These are phyloP conservation scores for Apamea anceps DNA, from an alignment of 2,888 invertebrate genomes.

Conservation along the genomic window DNA sequence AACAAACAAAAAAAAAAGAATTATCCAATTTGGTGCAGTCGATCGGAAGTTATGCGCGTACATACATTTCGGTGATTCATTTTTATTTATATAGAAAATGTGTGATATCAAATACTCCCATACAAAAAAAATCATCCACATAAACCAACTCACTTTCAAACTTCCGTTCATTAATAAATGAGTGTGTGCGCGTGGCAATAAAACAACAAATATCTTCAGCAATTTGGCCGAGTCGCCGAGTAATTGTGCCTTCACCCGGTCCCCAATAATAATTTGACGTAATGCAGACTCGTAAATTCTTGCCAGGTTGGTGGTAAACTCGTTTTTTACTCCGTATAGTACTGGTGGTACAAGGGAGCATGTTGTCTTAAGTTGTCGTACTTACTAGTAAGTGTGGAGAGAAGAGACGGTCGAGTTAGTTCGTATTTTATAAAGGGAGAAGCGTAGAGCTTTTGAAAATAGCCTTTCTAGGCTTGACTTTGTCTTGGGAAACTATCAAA, in stretches of 20 bases:
- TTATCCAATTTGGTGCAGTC: no score
- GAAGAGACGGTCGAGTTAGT: not conserved
- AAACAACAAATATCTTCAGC: conserved; percentile 67
- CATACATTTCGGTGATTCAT: not conserved
- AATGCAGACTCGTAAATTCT: conserved; percentile 76
- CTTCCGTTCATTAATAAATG: conserved; percentile 71
- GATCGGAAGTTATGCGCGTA: not conserved
- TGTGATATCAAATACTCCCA: no score
- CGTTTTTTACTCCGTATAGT: conserved; percentile 29
- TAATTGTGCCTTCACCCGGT: conserved; percentile 65
- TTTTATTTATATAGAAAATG: no score
- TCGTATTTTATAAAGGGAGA: not conserved
- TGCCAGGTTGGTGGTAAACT: conserved; percentile 60
- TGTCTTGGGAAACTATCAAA: not conserved
- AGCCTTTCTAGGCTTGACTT: no score
- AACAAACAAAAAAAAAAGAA: no score
- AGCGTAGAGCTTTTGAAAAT: not conserved
- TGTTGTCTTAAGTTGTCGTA: not conserved
- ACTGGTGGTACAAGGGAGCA: not conserved
- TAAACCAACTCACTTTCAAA: conserved; percentile 8
- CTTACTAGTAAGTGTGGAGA: not conserved
- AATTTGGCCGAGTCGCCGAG: conserved; percentile 72
- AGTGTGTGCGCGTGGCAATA: conserved; percentile 63
- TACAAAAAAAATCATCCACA: conserved; percentile 4
- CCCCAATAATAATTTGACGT: conserved; percentile 80